A percentile compares a stretch with the other conserved stretches of the same genome.
phyloP scores from a whole-genome alignment of 2,113 vertebrate genomes.

The Hippolais icterina region DNA sequence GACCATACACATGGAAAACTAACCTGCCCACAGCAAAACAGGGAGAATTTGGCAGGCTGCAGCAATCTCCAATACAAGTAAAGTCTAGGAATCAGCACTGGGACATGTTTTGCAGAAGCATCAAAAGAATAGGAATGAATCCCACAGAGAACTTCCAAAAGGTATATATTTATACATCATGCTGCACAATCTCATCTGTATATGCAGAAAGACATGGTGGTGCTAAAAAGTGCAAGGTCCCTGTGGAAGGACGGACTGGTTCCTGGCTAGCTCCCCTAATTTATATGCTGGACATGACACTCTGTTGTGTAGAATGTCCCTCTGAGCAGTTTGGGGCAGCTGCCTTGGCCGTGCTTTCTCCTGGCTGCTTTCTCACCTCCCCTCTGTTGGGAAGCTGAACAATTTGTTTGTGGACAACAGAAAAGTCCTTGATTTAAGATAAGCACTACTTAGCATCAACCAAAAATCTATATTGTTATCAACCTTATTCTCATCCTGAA shows the following conservation, averaged over 20 bases:
- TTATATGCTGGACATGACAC: background rate
- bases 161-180: background rate
- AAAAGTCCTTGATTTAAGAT: background rate
- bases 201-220: background rate
- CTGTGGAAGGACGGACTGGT: background rate
- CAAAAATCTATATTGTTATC: background rate
- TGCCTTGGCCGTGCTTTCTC: background rate
- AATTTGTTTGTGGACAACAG: background rate
- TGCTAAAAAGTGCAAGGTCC: background rate
- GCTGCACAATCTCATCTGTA: background rate
- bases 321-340: background rate
- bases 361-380: background rate
- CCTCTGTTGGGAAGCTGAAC: background rate
- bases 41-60: background rate
- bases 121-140: background rate
- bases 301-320: fast-evolving
- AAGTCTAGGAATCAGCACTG: background rate
- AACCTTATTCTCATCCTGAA: background rate
- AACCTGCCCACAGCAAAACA: background rate
- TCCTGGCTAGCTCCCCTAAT: background rate
- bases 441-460: background rate
- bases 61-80: background rate
- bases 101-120: background rate
- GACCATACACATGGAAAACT: fast-evolving
- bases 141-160: background rate